These are phyloP conservation scores for Poeciliopsis occidentalis DNA, from an alignment of 2,113 vertebrate species.

Conservation along the genomic window DNA sequence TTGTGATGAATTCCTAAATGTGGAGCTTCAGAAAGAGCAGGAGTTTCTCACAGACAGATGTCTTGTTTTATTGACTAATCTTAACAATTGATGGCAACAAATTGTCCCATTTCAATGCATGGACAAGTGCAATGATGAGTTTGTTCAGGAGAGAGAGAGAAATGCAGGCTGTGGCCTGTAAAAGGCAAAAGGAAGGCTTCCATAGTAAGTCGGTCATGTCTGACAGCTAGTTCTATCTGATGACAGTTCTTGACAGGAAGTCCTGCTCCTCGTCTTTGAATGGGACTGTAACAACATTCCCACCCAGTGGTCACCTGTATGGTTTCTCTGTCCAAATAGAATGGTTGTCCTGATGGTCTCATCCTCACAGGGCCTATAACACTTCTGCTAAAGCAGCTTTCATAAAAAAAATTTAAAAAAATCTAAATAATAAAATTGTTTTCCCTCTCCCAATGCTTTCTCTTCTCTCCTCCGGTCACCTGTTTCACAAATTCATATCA, in stretches of 20 bases:
- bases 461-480: slow-evolving; percentile 40
- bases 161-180: slow-evolving; percentile 25
- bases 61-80: too few relatives aligned
- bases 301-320: slow-evolving; percentile 19
- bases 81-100: too few relatives aligned
- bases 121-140: slow-evolving; percentile 46
- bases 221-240: slow-evolving; percentile 60
- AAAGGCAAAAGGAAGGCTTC: slow-evolving; percentile 57
- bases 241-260: slow-evolving; percentile 72
- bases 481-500: slow-evolving; percentile 65
- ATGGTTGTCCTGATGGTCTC: slow-evolving; percentile 19
- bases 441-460: not conserved
- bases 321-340: not conserved
- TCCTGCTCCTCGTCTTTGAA: slow-evolving; percentile 30
- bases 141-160: slow-evolving; percentile 28
- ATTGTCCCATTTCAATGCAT: slow-evolving; percentile 5
- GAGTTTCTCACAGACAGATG: too few relatives aligned
- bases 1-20: too few relatives aligned
- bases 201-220: slow-evolving; percentile 66
- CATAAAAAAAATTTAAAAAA: slow-evolving; percentile 17
- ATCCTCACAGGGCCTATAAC: not conserved
- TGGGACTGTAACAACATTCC: slow-evolving; percentile 31
- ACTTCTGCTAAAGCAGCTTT: slow-evolving; percentile 25
- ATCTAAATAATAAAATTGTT: slow-evolving; percentile 5
- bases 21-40: too few relatives aligned